Percentiles rank a stretch among this genome's conserved stretches.
Evolutionary conservation across 1,140 invertebrate species (phyloP).

Genomic region (Caenorhabditis elegans): WBcel235 BX284605.5:7573501-7574000

Average conservation of each 20-base stretch:
- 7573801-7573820: not conserved
- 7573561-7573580: conserved; percentile 25
- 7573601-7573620: conserved; percentile 76
- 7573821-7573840: not conserved
- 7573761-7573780: conserved; percentile 33
- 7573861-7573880: no score
- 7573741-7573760: conserved; percentile 37
- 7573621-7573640: conserved; percentile 77
- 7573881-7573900: no score
- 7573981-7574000: no score
- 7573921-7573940: no score
- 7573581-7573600: conserved; percentile 68
- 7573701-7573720: conserved; percentile 44
- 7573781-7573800: conserved; percentile 40
- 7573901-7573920: no score
- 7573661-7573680: conserved; percentile 70
- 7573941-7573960: no score
- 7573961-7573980: no score
- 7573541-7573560: conserved; percentile 2
- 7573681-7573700: conserved; percentile 47
- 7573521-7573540: conserved; percentile 25
- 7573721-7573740: not conserved
- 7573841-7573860: conserved; percentile 42
- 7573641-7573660: conserved; percentile 78
- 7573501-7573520: conserved; percentile 49